phyloP scores from a whole-genome alignment of 1,140 invertebrate species.

The Sinella curviseta region DNA sequence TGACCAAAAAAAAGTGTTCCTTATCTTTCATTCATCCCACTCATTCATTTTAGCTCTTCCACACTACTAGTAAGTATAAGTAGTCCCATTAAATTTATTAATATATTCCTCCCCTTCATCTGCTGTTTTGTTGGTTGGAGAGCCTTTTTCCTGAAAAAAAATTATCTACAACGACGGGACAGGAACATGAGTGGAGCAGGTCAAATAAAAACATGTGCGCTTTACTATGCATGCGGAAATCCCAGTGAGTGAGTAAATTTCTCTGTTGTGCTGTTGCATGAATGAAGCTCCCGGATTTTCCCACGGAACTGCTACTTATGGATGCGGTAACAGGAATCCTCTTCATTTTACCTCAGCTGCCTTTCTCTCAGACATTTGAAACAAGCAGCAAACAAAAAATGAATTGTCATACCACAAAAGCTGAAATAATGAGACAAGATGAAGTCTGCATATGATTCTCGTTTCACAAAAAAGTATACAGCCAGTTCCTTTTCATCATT shows the following conservation, averaged over 20 bases:
- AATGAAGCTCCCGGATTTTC: conserved; percentile 1
- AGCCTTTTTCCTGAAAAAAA: neutral
- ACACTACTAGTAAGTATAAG: too few relatives aligned
- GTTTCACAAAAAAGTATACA: neutral
- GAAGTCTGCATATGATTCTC: neutral
- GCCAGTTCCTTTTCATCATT: neutral
- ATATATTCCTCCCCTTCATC: neutral
- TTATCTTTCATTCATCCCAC: neutral
- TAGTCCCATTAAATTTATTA: too few relatives aligned
- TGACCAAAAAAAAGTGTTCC: neutral
- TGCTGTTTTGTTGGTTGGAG: neutral
- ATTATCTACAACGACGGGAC: neutral
- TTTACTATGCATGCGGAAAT: conserved; percentile 14
- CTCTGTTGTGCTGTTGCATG: neutral
- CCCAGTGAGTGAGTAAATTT: neutral
- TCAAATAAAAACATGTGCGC: conserved; percentile 1
- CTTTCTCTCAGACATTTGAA: neutral
- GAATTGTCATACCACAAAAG: too few relatives aligned
- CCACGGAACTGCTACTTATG: neutral
- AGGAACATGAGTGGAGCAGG: neutral
- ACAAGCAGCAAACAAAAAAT: neutral
- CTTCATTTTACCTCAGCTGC: neutral
- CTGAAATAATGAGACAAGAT: neutral
- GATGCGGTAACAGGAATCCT: neutral
- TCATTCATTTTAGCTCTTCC: neutral